Conservation (phyloP, 2,113 vertebrate species). For the Notothenia rossii region DNA sequence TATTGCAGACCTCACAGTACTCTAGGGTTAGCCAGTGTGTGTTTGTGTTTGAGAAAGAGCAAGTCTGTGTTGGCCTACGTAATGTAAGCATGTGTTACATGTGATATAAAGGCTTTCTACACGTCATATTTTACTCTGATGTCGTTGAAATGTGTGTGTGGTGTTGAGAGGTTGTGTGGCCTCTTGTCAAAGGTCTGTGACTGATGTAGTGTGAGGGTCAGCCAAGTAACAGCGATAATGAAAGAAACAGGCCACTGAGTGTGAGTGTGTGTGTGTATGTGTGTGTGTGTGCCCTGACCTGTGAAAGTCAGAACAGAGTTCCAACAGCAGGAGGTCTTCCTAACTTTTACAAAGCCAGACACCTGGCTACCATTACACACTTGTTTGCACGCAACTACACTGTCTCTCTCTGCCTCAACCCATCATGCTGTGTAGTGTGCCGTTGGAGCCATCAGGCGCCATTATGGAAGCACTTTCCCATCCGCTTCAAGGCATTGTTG, state of each 20-base stretch:
- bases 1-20: not conserved
- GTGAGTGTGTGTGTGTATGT: slow-evolving; percentile 23
- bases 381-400: slow-evolving; percentile 38
- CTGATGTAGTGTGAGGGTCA: slow-evolving; percentile 62
- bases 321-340: slow-evolving; percentile 63
- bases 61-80: not conserved
- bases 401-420: slow-evolving; percentile 3
- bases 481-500: slow-evolving; percentile 66
- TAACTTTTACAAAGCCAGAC: slow-evolving; percentile 54
- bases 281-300: slow-evolving; percentile 47
- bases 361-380: slow-evolving; percentile 71
- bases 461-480: slow-evolving; percentile 72
- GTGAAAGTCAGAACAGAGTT: slow-evolving; percentile 58
- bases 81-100: not conserved
- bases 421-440: slow-evolving; percentile 35
- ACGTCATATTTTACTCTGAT: slow-evolving; percentile 35
- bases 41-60: slow-evolving; percentile 8
- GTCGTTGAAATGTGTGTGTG: slow-evolving; percentile 29
- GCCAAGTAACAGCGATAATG: slow-evolving; percentile 54
- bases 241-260: slow-evolving; percentile 55
- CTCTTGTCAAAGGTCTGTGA: slow-evolving; percentile 60
- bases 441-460: slow-evolving; percentile 45
- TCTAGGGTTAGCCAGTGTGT: not conserved
- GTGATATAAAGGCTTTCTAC: slow-evolving; percentile 32
- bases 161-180: slow-evolving; percentile 61